Evolutionary conservation across 1,140 invertebrate species (phyloP), one percentile per base, ranked within the genome.

Genomic region (Bilobella aurantiaca): DNA sequence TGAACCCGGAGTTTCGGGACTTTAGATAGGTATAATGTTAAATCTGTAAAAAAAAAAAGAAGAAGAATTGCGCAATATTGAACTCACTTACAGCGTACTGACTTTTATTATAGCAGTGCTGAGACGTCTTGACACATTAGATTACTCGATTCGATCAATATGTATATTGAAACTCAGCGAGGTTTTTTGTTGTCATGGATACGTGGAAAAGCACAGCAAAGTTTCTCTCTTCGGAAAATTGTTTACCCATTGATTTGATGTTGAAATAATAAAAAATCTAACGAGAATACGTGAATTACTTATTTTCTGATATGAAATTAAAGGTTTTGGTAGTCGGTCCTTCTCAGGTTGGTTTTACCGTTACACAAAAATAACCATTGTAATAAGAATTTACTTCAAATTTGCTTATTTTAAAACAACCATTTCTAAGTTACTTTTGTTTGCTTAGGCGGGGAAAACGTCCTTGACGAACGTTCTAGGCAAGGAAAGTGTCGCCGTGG

Each of bases 291-390:
- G 8, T 23, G 18, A 37, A 12, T 25, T 62, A 37, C 8, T n/a
- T n/a, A n/a, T n/a, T n/a, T n/a, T n/a, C 21, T 31, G 25, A 28
- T 1, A 71, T 72, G 70, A 69, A 66, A 34, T 37, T 72, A 1
- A 72, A 72, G 37, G 32, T 72, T 58, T 67, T 37, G 16, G 57
- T 72, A 8, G 62, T 69, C 46, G 70, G 70, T 14, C 58, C 67
- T 47, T 30, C 25, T 25, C 66, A 67, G 58, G 69, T 71, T 53
- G 66, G 66, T 64, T 63, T n/a, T 37, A 3, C 25, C 56, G 28
- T 28, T 57, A n/a, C n/a, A n/a, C n/a, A n/a, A n/a, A n/a, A n/a
- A n/a, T n/a, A n/a, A n/a, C n/a, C 58, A 59, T 29, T 59, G 49
- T n/a, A 25, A 56, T 12, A 42, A 42, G 49, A 53, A 53, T 53